These are phyloP conservation scores for Oreochromis tanganicae DNA, from an alignment of 2,113 vertebrate genomes.

Conservation along the genomic window DNA sequence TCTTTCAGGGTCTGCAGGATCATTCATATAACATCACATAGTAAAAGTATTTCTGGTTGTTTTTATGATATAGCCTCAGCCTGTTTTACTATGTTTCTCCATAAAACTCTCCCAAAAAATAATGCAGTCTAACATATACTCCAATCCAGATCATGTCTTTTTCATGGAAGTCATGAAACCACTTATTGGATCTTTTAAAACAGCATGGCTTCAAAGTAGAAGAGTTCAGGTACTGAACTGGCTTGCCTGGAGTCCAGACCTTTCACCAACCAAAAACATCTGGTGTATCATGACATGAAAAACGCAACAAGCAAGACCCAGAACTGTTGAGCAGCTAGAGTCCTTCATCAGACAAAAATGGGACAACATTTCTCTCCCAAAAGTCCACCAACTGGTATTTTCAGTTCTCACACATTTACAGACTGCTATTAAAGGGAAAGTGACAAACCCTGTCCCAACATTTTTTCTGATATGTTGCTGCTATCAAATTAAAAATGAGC, in stretches of 20 bases:
- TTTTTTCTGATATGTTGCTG: too few species aligned
- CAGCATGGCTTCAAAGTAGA: background rate
- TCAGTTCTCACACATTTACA: background rate
- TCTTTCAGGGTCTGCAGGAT: conserved; percentile 69
- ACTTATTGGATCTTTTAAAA: background rate
- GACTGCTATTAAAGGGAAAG: too few species aligned
- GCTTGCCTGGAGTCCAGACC: background rate
- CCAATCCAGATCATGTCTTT: background rate
- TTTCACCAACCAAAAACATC: background rate
- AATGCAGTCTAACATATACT: background rate
- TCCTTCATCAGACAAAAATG: background rate
- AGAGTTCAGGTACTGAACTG: background rate
- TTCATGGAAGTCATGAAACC: background rate
- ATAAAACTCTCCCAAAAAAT: background rate
- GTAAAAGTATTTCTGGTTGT: background rate
- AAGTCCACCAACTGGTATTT: background rate
- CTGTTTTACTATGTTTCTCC: background rate
- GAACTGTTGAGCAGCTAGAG: background rate
- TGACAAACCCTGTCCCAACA: too few species aligned
- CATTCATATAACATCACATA: background rate
- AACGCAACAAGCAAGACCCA: background rate
- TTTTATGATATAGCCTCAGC: background rate
- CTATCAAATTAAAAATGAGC: too few species aligned
- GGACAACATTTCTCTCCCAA: background rate
- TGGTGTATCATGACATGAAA: background rate